phyloP scores from a whole-genome alignment of 2,797 vertebrate species.

The Arctocebus calabarensis region DNA sequence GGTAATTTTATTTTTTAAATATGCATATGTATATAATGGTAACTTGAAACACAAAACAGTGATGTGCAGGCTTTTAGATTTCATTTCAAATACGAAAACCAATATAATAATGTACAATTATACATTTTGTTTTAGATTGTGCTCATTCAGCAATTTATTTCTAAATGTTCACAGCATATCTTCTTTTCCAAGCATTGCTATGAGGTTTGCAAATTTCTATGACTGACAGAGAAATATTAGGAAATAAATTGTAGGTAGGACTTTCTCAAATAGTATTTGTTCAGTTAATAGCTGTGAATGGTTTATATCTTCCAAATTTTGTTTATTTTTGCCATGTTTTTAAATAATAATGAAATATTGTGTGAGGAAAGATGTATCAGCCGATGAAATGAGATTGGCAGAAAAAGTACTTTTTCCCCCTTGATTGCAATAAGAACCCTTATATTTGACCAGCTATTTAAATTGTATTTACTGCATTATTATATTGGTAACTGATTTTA shows the following conservation, averaged over 20 bases:
- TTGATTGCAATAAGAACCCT: neutral
- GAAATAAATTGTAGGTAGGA: conserved; percentile 26
- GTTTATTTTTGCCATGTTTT: neutral
- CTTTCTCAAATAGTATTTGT: conserved; percentile 15
- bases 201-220: conserved; percentile 2
- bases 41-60: conserved; percentile 23
- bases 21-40: neutral
- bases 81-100: conserved; percentile 4
- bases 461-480: neutral
- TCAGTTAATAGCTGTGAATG: conserved; percentile 11
- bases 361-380: neutral
- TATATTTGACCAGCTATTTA: neutral
- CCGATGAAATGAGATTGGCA: neutral
- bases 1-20: conserved; percentile 30
- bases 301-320: neutral
- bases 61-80: neutral
- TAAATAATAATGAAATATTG: neutral
- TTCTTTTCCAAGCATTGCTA: neutral
- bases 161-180: neutral
- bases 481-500: neutral
- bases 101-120: neutral
- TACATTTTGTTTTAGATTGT: neutral
- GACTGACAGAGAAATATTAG: neutral
- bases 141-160: conserved; percentile 4
- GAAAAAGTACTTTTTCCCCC: neutral